Evolutionary conservation across 2,888 invertebrate species (phyloP), one percentile per base, ranked within the genome.

Genomic region (Panopea generosa): DNA sequence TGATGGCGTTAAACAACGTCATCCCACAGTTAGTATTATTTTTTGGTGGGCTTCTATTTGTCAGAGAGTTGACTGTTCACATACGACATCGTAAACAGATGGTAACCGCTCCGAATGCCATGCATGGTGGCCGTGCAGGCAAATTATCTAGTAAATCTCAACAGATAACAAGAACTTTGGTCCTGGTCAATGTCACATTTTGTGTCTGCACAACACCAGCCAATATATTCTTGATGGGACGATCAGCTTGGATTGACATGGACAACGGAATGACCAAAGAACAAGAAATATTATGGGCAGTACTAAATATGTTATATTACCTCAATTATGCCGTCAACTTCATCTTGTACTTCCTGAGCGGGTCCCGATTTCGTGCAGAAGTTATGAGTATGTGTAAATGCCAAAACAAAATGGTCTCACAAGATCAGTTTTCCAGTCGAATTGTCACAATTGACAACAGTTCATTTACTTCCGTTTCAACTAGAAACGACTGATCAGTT

Each of bases 201-300:
- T 33, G 56, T 2, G 18, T 57, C 14, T 33, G 22, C 43, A 50
- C 56, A 27, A 57, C 66, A 20, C 66, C 66, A 1, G 49, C 40
- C 0, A 2, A 22, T 1, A 29, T 67, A 9, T 67, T 57, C 50
- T 9, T 67, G 33, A 16, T 56, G 9, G 57, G 56, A 9, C 29
- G 57, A 16, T 16, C 24, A 20, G 16, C 16, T 16, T 56, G 56
- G 57, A 43, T 67, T 9, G 50, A 67, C 27, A 16, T 16, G 6
- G 27, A 67, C 18, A 50, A n/a, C 1, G 66, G 66, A 2, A 67
- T 67, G 66, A 67, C 66, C 0, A 29, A 22, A 50, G 26, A 26
- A 14, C 66, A 67, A 18, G 66, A 67, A 18, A 57, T 67, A 47
- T 38, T 67, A 6, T 67, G 66, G 66, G 66, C 66, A 4, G 29